A percentile compares a stretch with the other conserved stretches of the same genome.
Conservation (phyloP, 1,140 invertebrate species). For the Drosophila fuyamai region DNA sequence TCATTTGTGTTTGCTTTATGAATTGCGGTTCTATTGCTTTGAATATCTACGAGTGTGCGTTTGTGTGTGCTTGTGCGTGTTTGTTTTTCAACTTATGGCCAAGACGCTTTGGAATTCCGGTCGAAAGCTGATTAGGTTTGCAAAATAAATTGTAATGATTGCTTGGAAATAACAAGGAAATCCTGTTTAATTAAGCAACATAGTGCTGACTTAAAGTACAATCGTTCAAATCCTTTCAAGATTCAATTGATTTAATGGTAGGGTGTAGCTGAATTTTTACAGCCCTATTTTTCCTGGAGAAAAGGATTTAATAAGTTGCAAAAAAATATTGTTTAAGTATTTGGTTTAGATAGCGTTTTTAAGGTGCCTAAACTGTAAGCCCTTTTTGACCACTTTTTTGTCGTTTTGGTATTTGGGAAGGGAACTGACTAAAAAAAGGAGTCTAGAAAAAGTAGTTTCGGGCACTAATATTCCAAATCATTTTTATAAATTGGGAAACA, state of each 20-base stretch:
- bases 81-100: slow-evolving; percentile 22
- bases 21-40: slow-evolving; percentile 57
- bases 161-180: not conserved
- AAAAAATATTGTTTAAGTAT: too few species aligned
- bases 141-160: slow-evolving; percentile 47
- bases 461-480: too few species aligned
- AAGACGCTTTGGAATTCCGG: slow-evolving; percentile 20
- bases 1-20: slow-evolving; percentile 37
- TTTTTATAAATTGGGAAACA: too few species aligned
- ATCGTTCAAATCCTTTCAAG: not conserved
- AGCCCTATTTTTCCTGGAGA: too few species aligned
- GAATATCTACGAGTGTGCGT: slow-evolving; percentile 18
- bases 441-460: too few species aligned
- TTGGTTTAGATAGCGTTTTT: too few species aligned
- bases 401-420: too few species aligned
- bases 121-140: slow-evolving; percentile 50
- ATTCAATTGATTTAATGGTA: not conserved
- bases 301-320: too few species aligned
- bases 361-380: too few species aligned
- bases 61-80: not conserved
- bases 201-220: too few species aligned
- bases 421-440: too few species aligned
- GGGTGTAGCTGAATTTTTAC: not conserved
- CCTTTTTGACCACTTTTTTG: too few species aligned
- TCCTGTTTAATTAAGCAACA: not conserved